Conservation (phyloP, 2,797 vertebrate genomes). For the Heliangelus exortis region DNA sequence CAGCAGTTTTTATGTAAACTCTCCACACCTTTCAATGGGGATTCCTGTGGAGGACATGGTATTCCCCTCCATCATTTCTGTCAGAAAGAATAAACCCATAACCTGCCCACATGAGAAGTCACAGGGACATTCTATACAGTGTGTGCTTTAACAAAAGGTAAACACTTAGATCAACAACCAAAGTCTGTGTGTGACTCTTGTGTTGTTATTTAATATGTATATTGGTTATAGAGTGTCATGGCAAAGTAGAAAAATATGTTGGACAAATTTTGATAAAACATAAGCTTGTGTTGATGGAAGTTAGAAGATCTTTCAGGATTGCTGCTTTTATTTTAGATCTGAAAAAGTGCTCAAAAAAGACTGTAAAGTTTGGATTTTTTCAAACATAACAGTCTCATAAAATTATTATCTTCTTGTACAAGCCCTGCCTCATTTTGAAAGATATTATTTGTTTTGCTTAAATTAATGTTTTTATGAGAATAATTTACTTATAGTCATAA, state of each 20-base stretch:
- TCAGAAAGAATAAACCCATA: neutral
- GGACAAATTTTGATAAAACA: neutral
- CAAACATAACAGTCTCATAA: neutral
- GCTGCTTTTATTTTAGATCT: neutral
- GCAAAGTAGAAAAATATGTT: neutral
- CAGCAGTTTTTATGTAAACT: neutral
- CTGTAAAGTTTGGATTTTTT: neutral
- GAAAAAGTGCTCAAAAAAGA: neutral
- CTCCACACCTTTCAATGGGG: neutral
- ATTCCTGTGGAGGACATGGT: neutral
- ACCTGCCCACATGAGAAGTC: accelerated
- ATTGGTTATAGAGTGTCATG: neutral
- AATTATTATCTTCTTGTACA: neutral
- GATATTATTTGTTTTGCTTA: too few species aligned
- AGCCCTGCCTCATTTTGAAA: neutral
- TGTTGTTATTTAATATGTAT: neutral
- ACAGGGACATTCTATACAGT: neutral
- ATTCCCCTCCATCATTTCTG: neutral
- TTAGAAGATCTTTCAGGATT: neutral
- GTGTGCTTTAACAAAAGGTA: neutral
- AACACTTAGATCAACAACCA: neutral
- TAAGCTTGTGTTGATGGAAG: neutral
- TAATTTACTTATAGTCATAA: too few species aligned
- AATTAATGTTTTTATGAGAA: too few species aligned
- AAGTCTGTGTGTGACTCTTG: neutral